Conservation (phyloP, 2,797 vertebrate genomes). For the Lerista edwardsae region DNA sequence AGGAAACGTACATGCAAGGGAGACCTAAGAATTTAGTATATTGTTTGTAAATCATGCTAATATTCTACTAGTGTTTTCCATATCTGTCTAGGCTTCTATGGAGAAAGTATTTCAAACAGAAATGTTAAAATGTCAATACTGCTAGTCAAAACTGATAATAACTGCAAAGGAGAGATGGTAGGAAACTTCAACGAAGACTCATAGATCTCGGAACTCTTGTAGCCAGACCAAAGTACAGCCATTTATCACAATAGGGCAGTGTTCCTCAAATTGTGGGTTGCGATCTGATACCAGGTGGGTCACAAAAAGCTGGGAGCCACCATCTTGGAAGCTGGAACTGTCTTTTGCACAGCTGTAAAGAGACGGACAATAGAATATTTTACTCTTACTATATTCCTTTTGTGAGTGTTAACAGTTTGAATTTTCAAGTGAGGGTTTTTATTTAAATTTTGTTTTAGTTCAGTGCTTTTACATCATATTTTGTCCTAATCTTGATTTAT, state of each 20-base stretch:
- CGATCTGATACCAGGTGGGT: no score
- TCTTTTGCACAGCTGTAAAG: no score
- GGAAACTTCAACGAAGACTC: background rate
- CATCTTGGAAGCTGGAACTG: no score
- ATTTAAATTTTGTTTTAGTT: no score
- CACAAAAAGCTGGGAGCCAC: no score
- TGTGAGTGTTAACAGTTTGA: no score
- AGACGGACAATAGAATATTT: no score
- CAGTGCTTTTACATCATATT: no score
- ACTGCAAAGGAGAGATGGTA: background rate
- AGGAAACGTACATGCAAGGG: background rate
- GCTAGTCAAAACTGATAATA: background rate
- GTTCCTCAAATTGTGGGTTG: no score
- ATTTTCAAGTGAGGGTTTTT: no score
- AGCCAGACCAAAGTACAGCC: background rate
- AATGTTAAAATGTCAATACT: background rate
- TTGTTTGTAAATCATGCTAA: background rate
- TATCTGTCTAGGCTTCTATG: background rate
- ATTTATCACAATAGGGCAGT: background rate
- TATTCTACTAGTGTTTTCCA: background rate
- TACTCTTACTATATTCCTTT: no score
- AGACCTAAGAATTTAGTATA: background rate
- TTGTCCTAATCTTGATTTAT: no score
- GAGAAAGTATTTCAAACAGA: background rate
- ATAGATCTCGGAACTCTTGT: background rate